Base-by-base conservation (phyloP, 23 tunicate genomes). In the Diplosoma virens region DNA sequence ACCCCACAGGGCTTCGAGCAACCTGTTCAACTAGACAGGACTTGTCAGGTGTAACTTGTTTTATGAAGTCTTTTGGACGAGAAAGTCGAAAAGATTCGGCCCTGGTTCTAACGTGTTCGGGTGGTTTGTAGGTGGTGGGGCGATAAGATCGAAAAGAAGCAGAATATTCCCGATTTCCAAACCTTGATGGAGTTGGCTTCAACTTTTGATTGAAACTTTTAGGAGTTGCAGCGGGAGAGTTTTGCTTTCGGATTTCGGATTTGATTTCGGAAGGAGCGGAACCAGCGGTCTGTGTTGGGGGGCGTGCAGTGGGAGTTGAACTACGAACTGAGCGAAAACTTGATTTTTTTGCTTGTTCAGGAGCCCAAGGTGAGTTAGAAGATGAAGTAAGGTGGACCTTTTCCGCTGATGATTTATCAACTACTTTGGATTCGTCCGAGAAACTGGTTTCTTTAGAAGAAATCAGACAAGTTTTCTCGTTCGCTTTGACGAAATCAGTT, bases 61-160 rank as follows among this genome's bases (percentile, higher is more conserved):
- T 48, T 6, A 82, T 76, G 67, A 89, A 89, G 52, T 89, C 88
- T 54, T 78, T 89, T 0, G 96, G 96, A 1, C 95, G 79, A 0
- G 71, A 45, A 28, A 89, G 73, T 27, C 84, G 85, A 7, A 89
- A 32, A 18, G 88, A 89, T 32, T 54, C 86, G n/a, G 83, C 74
- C 31, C 88, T 47, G 16, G 32, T 70, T 6, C 14, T 58, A 21
- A 80, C 55, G 31, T 58, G 63, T 7, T 41, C 25, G 3, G 76
- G 67, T 0, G 75, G 66, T 17, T 53, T 55, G 25, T 82, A 55
- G 69, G 20, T 59, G n/a, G 88, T 35, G 11, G 96, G 88, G 20
- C 82, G 71, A 54, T 79, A 56, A 31, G 66, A 52, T 47, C 78
- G 59, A n/a, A 82, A 36, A 26, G 96, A 89, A 4, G 83, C 59